These are phyloP conservation scores for Sciurus carolinensis DNA, from an alignment of 2,797 vertebrate genomes.

Conservation along the genomic window DNA sequence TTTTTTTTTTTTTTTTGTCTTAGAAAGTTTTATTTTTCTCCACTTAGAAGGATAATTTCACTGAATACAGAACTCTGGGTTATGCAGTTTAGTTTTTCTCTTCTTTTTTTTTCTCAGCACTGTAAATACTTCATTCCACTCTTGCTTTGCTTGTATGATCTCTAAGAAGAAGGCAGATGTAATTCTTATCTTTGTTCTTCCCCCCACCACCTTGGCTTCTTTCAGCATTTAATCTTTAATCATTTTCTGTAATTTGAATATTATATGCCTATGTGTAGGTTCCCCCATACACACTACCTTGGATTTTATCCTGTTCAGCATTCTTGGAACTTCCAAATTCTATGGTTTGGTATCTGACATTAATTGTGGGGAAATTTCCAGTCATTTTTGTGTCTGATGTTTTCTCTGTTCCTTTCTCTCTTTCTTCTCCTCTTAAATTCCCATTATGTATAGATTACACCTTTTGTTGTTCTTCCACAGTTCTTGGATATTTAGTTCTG, in stretches of 20 bases:
- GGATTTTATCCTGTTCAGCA: not conserved
- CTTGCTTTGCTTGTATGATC: not conserved
- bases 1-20: not conserved
- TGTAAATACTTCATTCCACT: not conserved
- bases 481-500: too few relatives aligned
- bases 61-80: not conserved
- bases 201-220: not conserved
- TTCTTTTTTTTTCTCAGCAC: not conserved
- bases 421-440: too few relatives aligned
- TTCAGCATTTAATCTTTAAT: not conserved
- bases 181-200: not conserved
- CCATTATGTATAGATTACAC: not conserved
- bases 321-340: not conserved
- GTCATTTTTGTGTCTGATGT: not conserved
- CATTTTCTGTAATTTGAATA: not conserved
- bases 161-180: not conserved
- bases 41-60: not conserved
- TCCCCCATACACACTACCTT: not conserved
- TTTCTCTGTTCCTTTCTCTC: too few relatives aligned
- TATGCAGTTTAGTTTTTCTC: not conserved
- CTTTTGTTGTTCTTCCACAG: not conserved
- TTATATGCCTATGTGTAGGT: not conserved
- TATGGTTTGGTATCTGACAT: not conserved
- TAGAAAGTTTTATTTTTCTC: constrained; percentile 46
- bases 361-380: not conserved